phyloP scores from a whole-genome alignment of 2,113 vertebrate species.

The Otocyon megalotis region DNA sequence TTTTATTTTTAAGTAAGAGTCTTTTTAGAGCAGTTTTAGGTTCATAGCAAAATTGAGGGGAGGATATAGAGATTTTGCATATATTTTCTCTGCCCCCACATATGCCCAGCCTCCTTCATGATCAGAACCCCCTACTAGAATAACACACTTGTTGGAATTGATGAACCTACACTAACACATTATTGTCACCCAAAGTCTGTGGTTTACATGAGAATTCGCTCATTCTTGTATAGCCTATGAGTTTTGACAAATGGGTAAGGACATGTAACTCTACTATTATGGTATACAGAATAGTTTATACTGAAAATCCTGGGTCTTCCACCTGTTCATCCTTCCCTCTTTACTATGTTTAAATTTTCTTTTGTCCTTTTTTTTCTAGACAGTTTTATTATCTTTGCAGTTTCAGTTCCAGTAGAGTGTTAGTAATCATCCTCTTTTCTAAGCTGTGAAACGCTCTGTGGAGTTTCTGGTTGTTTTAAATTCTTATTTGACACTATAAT shows the following conservation, averaged over 20 bases:
- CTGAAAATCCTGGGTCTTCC: not conserved
- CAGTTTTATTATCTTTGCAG: conserved; percentile 43
- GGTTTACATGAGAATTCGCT: not conserved
- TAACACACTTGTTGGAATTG: not conserved
- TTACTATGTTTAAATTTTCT: conserved; percentile 20
- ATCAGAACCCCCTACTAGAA: not conserved
- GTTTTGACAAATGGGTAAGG: not conserved
- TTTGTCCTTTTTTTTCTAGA: not conserved
- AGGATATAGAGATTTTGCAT: not conserved
- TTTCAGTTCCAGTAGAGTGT: conserved; percentile 2
- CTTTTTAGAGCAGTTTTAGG: conserved; percentile 15
- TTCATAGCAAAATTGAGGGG: conserved; percentile 34
- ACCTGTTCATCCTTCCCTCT: not conserved
- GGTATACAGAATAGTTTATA: not conserved
- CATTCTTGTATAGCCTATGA: not conserved
- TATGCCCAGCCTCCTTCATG: not conserved
- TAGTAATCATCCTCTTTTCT: conserved; percentile 38
- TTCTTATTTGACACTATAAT: conserved; percentile 18
- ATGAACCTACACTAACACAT: not conserved
- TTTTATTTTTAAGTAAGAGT: conserved; percentile 32
- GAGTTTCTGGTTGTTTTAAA: conserved; percentile 56
- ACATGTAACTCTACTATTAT: not conserved
- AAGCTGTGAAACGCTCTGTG: conserved; percentile 8
- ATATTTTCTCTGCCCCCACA: not conserved
- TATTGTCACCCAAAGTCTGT: not conserved